Conservation (phyloP, 2,888 invertebrate genomes). For the Nephrotoma flavescens region DNA sequence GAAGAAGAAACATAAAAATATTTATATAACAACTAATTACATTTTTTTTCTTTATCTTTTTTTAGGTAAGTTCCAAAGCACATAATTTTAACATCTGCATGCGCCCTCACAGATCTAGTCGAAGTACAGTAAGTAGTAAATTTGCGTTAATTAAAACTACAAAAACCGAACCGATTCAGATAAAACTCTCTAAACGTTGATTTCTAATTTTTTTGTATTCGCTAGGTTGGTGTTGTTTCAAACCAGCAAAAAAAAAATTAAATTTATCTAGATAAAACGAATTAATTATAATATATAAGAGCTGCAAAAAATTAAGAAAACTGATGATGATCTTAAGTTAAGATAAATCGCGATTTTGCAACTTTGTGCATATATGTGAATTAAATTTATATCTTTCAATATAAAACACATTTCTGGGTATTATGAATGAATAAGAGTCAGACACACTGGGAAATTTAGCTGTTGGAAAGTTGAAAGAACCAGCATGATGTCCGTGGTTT, state of each 20-base stretch:
- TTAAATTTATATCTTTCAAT: background rate
- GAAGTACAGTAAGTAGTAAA: background rate
- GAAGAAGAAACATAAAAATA: background rate
- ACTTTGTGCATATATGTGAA: background rate
- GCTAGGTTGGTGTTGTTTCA: background rate
- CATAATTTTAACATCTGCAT: background rate
- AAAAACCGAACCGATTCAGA: background rate
- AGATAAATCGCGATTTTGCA: background rate
- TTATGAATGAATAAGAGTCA: background rate
- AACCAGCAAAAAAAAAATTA: background rate
- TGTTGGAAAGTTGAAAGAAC: background rate
- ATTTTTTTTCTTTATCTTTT: background rate
- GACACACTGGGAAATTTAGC: background rate
- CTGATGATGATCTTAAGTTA: background rate
- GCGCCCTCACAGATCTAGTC: background rate
- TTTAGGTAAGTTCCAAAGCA: background rate
- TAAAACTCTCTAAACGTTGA: background rate
- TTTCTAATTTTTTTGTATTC: background rate
- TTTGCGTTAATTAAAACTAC: background rate
- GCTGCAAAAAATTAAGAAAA: background rate
- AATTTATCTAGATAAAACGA: background rate
- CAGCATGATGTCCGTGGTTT: background rate
- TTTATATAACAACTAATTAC: background rate
- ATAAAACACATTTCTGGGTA: background rate
- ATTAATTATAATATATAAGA: background rate